A percentile compares a stretch with the other conserved stretches of the same genome.
Conservation (phyloP, 53 echinoderm and acorn worm genomes). For the Apostichopus leukothele region DNA sequence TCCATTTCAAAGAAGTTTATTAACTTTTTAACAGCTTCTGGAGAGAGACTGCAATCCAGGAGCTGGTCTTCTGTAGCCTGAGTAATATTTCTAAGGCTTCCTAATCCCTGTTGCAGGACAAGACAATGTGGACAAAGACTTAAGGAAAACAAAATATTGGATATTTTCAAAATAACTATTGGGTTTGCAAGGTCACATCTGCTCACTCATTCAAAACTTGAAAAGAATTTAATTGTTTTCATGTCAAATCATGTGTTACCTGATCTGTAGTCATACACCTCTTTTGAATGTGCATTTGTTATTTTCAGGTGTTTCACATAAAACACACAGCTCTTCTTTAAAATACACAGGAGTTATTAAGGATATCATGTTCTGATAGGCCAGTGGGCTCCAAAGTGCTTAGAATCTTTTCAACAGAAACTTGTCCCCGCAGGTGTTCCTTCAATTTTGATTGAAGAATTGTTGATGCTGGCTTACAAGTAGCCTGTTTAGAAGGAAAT, state of each 20-base stretch:
- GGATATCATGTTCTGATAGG: constrained; percentile 81
- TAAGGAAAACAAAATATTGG: not conserved
- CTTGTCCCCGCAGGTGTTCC: constrained; percentile 46
- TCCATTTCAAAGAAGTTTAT: constrained; percentile 57
- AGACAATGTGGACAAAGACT: constrained; percentile 58
- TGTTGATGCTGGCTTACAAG: constrained; percentile 58
- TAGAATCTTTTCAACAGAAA: constrained; percentile 52
- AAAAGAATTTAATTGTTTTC: too few species aligned
- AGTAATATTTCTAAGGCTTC: constrained; percentile 58
- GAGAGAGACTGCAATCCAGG: constrained; percentile 68
- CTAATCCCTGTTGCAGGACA: constrained; percentile 81
- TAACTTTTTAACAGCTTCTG: constrained; percentile 57
- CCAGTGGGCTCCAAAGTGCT: constrained; percentile 64
- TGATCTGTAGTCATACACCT: too few species aligned
- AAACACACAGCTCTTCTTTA: too few species aligned
- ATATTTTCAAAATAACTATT: not conserved
- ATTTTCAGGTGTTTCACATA: too few species aligned
- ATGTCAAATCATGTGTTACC: too few species aligned
- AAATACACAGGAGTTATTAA: constrained; percentile 20
- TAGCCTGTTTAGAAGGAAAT: constrained; percentile 57
- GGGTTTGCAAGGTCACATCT: too few species aligned
- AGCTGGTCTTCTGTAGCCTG: constrained; percentile 65
- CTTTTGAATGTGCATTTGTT: too few species aligned
- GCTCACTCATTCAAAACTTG: too few species aligned
- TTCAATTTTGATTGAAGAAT: constrained; percentile 58